A percentile compares a stretch with the other conserved stretches of the same genome.
Evolutionary conservation across 2,797 vertebrate genomes (phyloP).

Genomic region (Lemur catta): DNA sequence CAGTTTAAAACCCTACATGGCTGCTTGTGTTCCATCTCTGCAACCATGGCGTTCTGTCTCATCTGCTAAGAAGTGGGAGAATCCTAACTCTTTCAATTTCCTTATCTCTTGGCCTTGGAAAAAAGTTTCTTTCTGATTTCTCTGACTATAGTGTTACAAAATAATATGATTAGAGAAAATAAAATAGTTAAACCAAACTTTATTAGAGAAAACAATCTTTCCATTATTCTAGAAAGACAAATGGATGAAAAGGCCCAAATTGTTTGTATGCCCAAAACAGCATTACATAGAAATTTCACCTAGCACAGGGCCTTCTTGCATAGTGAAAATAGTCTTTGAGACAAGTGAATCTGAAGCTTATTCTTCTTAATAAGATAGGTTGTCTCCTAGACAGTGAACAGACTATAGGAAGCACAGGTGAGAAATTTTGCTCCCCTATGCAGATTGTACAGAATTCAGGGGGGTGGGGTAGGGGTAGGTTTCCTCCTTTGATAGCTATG

Average conservation of each 20-base stretch:
- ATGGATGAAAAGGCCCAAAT: neutral
- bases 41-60: neutral
- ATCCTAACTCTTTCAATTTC: neutral
- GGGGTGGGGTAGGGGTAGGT: rapidly evolving
- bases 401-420: neutral
- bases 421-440: neutral
- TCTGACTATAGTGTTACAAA: neutral
- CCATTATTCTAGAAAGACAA: neutral
- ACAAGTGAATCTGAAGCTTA: neutral
- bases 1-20: rapidly evolving
- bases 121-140: neutral
- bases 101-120: neutral
- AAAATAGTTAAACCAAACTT: neutral
- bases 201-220: neutral
- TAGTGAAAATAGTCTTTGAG: neutral
- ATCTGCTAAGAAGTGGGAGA: no score
- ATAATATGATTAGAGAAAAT: neutral
- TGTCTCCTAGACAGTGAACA: neutral
- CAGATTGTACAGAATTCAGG: neutral
- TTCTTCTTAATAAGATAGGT: neutral
- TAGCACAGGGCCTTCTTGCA: neutral
- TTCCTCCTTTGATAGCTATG: neutral
- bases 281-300: neutral
- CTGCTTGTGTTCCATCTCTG: rapidly evolving
- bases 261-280: neutral